Conservation (phyloP, 2,888 invertebrate genomes). For the Pardosa pseudoannulata region DNA sequence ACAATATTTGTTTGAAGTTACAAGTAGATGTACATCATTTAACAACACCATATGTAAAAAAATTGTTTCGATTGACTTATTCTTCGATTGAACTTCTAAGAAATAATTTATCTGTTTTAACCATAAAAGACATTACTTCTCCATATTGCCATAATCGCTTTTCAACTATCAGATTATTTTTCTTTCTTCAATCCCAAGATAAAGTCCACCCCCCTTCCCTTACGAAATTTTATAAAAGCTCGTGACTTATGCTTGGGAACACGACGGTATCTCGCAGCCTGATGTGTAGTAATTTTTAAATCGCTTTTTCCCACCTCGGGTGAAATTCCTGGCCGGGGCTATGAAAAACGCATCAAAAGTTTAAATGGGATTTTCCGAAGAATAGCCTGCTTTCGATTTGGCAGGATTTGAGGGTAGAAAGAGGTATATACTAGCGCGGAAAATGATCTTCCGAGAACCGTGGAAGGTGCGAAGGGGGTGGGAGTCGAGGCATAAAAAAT, state of each 20-base stretch:
- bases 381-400: slow-evolving; percentile 37
- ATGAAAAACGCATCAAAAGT: slow-evolving; percentile 66
- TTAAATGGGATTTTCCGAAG: slow-evolving; percentile 37
- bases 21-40: too few relatives aligned
- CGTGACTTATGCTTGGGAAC: neutral
- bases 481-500: neutral
- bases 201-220: too few relatives aligned
- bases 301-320: neutral
- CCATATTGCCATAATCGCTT: too few relatives aligned
- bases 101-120: too few relatives aligned
- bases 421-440: slow-evolving; percentile 32
- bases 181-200: too few relatives aligned
- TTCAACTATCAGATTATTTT: too few relatives aligned
- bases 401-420: slow-evolving; percentile 54
- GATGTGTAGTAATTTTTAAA: neutral
- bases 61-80: too few relatives aligned
- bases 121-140: too few relatives aligned
- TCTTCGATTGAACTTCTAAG: too few relatives aligned
- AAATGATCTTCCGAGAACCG: slow-evolving; percentile 33
- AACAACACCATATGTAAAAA: too few relatives aligned
- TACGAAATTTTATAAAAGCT: neutral
- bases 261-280: neutral
- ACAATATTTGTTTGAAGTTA: too few relatives aligned
- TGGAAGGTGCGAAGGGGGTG: neutral
- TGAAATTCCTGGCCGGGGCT: neutral